phyloP scores from a whole-genome alignment of 2,888 invertebrate species.

The Peribatodes rhomboidaria region DNA sequence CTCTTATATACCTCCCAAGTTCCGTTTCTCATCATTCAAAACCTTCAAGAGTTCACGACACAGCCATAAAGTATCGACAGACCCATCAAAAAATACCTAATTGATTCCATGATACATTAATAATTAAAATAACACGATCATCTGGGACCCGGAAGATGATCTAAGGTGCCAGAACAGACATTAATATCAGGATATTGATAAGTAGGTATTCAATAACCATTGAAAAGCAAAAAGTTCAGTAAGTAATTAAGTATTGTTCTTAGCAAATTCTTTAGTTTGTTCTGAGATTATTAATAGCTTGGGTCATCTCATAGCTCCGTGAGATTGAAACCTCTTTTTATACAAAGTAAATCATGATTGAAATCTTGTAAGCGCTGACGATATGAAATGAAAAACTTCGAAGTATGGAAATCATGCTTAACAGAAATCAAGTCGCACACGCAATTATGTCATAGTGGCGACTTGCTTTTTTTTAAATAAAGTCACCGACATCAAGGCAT shows the following conservation, averaged over 20 bases:
- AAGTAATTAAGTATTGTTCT: conserved; percentile 18
- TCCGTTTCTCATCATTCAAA: conserved; percentile 57
- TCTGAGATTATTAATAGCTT: conserved; percentile 7
- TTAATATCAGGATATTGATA: conserved; percentile 26
- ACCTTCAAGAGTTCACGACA: conserved; percentile 61
- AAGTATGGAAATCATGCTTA: no score
- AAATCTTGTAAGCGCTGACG: no score
- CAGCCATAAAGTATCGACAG: conserved; percentile 57
- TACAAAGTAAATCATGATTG: background rate
- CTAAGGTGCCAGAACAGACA: conserved; percentile 24
- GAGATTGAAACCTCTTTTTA: background rate
- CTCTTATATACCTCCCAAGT: conserved; percentile 51
- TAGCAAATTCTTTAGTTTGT: conserved; percentile 7
- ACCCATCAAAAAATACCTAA: conserved; percentile 62
- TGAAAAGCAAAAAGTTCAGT: conserved; percentile 24
- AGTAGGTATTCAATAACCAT: conserved; percentile 16
- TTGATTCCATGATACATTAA: conserved; percentile 61
- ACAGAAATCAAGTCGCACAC: no score
- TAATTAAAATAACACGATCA: conserved; percentile 58
- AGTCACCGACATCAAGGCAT: no score
- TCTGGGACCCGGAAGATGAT: conserved; percentile 49
- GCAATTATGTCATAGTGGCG: no score
- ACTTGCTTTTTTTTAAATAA: no score
- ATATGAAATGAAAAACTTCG: background rate
- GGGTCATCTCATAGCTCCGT: background rate